A percentile compares a stretch with the other conserved stretches of the same genome.
Evolutionary conservation across 2,113 vertebrate genomes (phyloP).

Genomic region (Platysteira castanea): DNA sequence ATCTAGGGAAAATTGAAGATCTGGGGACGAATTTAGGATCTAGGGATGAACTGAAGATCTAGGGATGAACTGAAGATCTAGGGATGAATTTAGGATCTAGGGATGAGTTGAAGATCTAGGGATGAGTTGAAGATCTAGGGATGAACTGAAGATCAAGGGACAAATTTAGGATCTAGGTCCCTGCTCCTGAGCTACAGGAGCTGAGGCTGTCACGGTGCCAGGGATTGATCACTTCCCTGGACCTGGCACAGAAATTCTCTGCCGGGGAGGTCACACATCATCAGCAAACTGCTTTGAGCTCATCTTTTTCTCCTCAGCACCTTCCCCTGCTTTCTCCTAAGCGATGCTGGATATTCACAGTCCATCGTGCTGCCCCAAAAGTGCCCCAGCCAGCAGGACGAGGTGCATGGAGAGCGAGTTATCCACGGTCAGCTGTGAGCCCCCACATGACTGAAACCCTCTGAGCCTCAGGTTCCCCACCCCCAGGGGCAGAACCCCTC

Average conservation of each 20-base stretch:
- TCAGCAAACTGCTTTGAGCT: neutral
- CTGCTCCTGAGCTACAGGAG: neutral
- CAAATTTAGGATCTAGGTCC: too few relatives aligned
- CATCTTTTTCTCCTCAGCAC: neutral
- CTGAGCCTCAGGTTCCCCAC: neutral
- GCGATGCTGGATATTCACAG: neutral
- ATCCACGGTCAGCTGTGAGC: neutral
- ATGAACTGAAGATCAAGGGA: too few relatives aligned
- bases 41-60: too few relatives aligned
- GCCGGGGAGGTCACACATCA: neutral
- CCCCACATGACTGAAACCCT: neutral
- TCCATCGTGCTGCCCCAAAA: rapidly evolving
- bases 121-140: too few relatives aligned
- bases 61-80: too few relatives aligned
- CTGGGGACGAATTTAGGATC: too few relatives aligned
- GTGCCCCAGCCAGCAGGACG: neutral
- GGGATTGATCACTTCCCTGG: neutral
- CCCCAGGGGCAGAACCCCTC: rapidly evolving
- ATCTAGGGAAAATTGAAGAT: too few relatives aligned
- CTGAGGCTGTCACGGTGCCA: neutral
- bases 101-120: too few relatives aligned
- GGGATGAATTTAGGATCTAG: too few relatives aligned
- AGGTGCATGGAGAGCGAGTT: neutral
- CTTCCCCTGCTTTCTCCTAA: neutral
- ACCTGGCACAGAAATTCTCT: neutral